Evolutionary conservation across 2,888 invertebrate species (phyloP), one percentile per base, ranked within the genome.

Genomic region (Drosophila mimetica): DNA sequence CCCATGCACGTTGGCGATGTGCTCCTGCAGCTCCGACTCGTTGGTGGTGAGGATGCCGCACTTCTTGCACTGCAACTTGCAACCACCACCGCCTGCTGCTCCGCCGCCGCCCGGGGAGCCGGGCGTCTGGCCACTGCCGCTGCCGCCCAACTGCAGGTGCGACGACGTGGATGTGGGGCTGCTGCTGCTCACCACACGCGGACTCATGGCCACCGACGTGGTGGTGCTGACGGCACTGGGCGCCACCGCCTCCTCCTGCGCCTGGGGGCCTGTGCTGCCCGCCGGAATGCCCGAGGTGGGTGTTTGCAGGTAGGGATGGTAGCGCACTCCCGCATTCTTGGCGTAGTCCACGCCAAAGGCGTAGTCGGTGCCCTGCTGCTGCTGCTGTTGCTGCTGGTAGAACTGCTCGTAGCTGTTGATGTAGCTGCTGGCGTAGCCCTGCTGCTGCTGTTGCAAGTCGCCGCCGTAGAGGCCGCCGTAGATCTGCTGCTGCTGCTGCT

Each of bases 31-130:
- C 86, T 95, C 95, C 47, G 94, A 93, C 46, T 95, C 95, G 41
- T 95, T 95, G 89, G 96, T 95, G 89, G 95, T 96, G 58, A 96
- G 94, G 71, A 94, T 95, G 64, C 96, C 96, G 89, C 97, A 97
- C 91, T 96, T 96, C 89, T 97, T 96, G 91, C 96, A 96, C 90
- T 96, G 96, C 82, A 81, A 36, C 58, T 88, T 83, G 71, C 92
- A 75, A 89, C 92, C 73, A 92, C 92, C 74, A 90, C 92, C 72
- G 92, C 92, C 74, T 90, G 92, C 83, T 92, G 93, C 85, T 92
- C 93, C 77, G 4, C 90, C 85, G 92, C 93, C 77, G 6, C 90
- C 79, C 77, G 93, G 90, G 71, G 92, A 89, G 44, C 75, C 78
- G 74, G 86, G 75, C 14, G 78, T 74, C 50, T 66, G 75, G 22